A percentile compares a stretch with the other conserved stretches of the same genome.
Evolutionary conservation across 2,797 vertebrate genomes (phyloP).

Genomic region (Cebuella pygmaea): DNA sequence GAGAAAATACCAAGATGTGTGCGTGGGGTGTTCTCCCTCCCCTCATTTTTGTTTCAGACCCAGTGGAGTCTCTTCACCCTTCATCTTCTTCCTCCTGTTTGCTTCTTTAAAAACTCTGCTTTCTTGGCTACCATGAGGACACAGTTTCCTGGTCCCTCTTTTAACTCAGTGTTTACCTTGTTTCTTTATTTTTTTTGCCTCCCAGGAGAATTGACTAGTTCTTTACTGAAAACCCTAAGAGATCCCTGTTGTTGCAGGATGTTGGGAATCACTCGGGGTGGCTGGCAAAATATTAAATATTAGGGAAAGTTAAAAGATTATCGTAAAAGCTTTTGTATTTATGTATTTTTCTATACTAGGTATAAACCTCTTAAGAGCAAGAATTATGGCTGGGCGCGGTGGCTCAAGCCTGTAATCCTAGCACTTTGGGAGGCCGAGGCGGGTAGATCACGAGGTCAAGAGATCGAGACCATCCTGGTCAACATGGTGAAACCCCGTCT

Average conservation of each 20-base stretch:
- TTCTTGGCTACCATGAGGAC: neutral
- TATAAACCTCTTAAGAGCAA: neutral
- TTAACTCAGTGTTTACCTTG: neutral
- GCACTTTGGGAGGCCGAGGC: no score
- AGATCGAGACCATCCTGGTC: no score
- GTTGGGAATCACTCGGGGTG: no score
- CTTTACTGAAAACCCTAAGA: neutral
- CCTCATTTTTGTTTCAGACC: neutral
- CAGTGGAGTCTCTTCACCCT: rapidly evolving
- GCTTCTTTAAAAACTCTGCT: neutral
- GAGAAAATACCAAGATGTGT: neutral
- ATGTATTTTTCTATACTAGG: neutral
- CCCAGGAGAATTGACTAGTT: neutral
- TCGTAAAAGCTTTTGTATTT: neutral
- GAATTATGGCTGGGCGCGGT: neutral
- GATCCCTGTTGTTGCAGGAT: neutral
- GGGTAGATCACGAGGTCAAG: no score
- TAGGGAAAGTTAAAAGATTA: no score
- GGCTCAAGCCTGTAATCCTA: no score
- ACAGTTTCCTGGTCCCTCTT: neutral
- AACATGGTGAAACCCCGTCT: no score
- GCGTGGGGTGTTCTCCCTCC: neutral
- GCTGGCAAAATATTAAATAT: no score
- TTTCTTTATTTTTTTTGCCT: neutral
- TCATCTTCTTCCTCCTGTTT: neutral